Conservation (phyloP, 2,888 invertebrate species). For the Patella caerulea region DNA sequence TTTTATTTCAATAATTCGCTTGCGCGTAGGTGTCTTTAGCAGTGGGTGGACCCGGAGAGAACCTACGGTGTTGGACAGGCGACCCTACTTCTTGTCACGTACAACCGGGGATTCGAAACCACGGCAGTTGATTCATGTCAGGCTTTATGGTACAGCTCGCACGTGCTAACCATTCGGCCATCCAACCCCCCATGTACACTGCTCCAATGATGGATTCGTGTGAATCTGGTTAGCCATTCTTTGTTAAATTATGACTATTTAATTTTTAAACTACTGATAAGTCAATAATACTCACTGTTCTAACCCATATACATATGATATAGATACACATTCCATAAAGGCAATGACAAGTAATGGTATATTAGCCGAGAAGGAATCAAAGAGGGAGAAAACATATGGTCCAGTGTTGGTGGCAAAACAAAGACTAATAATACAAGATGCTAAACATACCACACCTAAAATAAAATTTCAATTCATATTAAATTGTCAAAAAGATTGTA, state of each 20-base stretch:
- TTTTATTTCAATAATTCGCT: too few species aligned
- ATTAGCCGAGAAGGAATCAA: constrained; percentile 58
- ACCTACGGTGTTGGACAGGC: too few species aligned
- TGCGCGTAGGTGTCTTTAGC: too few species aligned
- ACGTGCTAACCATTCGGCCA: too few species aligned
- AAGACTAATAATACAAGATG: constrained; percentile 51
- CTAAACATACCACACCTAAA: constrained; percentile 53
- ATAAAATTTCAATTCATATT: constrained; percentile 13
- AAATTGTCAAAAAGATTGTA: too few species aligned
- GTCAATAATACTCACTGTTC: constrained; percentile 45
- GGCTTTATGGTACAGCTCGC: too few species aligned
- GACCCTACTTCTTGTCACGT: too few species aligned
- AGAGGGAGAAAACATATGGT: constrained; percentile 56
- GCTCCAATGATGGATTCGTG: too few species aligned
- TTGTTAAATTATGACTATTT: background rate
- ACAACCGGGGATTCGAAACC: too few species aligned
- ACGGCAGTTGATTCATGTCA: too few species aligned
- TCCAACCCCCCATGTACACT: too few species aligned
- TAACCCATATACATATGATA: constrained; percentile 56
- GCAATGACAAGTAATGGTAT: constrained; percentile 58
- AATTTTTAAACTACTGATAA: background rate
- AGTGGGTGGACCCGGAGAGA: too few species aligned
- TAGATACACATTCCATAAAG: constrained; percentile 54
- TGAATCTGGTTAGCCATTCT: background rate
- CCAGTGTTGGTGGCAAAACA: constrained; percentile 57